These are phyloP conservation scores for Muschampia plurimacula DNA, from an alignment of 2,888 invertebrate species.

Conservation along the genomic window DNA sequence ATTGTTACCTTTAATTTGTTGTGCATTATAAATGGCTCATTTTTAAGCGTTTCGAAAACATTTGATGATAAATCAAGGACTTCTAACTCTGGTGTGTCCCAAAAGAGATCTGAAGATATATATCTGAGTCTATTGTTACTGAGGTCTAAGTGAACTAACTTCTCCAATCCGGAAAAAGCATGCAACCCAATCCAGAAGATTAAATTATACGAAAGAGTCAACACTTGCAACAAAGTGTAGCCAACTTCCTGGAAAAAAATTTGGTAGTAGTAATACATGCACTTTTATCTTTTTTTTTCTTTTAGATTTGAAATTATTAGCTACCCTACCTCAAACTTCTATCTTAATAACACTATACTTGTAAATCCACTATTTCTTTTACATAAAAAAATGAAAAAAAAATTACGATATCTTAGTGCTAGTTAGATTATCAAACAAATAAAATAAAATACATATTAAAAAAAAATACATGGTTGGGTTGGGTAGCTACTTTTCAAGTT, in stretches of 20 bases:
- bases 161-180: constrained; percentile 83
- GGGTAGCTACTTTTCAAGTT: neutral
- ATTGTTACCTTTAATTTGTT: constrained; percentile 75
- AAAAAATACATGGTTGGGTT: no score
- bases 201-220: constrained; percentile 86
- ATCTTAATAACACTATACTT: neutral
- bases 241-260: constrained; percentile 74
- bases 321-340: neutral
- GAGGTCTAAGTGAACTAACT: constrained; percentile 84
- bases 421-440: no score
- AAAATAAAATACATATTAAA: no score
- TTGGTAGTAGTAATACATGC: neutral
- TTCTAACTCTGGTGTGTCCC: constrained; percentile 80
- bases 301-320: no score
- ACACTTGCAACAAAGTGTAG: constrained; percentile 75
- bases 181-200: constrained; percentile 87
- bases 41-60: constrained; percentile 83
- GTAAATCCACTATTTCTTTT: no score
- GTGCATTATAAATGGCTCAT: constrained; percentile 86
- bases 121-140: constrained; percentile 87
- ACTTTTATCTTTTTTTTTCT: neutral
- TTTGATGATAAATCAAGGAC: constrained; percentile 87
- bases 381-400: no score
- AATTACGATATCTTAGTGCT: no score
- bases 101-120: constrained; percentile 84